Conservation (phyloP, 2,888 invertebrate species). For the Pyrochroa serraticornis region DNA sequence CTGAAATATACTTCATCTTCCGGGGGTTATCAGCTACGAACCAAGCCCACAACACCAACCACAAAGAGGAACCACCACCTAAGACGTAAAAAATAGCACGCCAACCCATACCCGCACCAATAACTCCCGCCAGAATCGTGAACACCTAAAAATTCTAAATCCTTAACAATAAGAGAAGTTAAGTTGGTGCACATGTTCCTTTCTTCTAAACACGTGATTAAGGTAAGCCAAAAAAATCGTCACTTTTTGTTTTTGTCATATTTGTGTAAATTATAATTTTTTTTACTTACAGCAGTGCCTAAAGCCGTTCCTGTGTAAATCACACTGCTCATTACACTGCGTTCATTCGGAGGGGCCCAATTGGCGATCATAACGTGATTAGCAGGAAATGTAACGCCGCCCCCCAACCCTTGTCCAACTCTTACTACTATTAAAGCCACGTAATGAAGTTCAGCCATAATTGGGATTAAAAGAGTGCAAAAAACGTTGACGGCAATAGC, state of each 20-base stretch:
- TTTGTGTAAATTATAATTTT: no score
- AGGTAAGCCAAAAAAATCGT: no score
- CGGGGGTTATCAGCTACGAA: conserved; percentile 73
- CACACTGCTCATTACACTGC: conserved; percentile 77
- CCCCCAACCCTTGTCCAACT: conserved; percentile 67
- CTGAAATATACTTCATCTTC: conserved; percentile 69
- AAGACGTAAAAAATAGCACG: conserved; percentile 82
- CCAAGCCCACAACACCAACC: conserved; percentile 75
- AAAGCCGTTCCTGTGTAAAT: conserved; percentile 81
- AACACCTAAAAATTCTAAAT: conserved; percentile 42
- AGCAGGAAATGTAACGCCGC: conserved; percentile 89
- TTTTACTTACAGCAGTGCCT: conserved; percentile 70
- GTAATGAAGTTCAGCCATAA: conserved; percentile 67
- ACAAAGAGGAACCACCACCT: conserved; percentile 72
- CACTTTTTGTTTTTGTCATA: no score
- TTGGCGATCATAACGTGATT: conserved; percentile 87
- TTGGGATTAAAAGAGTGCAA: conserved; percentile 77
- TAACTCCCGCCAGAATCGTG: conserved; percentile 71
- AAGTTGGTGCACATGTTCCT: no score
- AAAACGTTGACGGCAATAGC: conserved; percentile 77
- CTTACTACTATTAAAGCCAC: conserved; percentile 65
- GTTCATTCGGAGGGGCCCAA: conserved; percentile 90
- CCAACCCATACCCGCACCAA: conserved; percentile 76
- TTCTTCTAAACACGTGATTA: no score
- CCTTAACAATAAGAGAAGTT: no score